phyloP scores from a whole-genome alignment of 2,797 vertebrate genomes.

The Enteromius viviparus region DNA sequence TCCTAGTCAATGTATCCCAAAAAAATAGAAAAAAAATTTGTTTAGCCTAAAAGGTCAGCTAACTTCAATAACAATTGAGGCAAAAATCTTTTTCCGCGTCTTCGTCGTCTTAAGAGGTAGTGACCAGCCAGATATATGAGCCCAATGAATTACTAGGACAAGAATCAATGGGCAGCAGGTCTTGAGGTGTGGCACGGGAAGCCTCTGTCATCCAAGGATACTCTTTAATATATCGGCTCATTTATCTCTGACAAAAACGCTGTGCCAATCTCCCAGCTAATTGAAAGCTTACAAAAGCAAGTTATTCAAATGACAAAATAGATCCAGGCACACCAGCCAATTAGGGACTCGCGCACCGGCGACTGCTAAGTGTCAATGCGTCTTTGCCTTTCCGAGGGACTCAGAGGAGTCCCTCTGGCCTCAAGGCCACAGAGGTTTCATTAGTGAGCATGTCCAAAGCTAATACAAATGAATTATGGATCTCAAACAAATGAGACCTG shows the following conservation, averaged over 20 bases:
- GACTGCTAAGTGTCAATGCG: conserved; percentile 46
- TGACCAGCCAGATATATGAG: conserved; percentile 79
- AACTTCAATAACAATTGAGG: conserved; percentile 79
- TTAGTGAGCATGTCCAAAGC: conserved; percentile 55
- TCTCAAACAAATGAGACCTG: conserved; percentile 59
- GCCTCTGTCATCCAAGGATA: conserved; percentile 82
- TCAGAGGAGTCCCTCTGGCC: conserved; percentile 40
- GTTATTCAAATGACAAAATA: conserved; percentile 84
- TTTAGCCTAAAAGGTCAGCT: conserved; percentile 80
- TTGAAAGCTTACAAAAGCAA: conserved; percentile 83
- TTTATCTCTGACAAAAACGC: conserved; percentile 79
- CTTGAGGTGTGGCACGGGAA: conserved; percentile 80
- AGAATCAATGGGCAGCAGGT: conserved; percentile 82
- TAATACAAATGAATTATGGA: conserved; percentile 63
- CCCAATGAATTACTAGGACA: conserved; percentile 79
- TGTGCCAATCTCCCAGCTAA: conserved; percentile 77
- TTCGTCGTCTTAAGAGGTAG: conserved; percentile 72
- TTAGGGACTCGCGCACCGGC: conserved; percentile 39
- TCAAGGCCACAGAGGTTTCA: conserved; percentile 56
- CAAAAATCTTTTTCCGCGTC: conserved; percentile 76
- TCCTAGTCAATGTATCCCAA: not conserved
- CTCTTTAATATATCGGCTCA: conserved; percentile 82
- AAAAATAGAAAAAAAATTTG: conserved; percentile 37
- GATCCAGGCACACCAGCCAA: conserved; percentile 69
- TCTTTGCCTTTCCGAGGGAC: conserved; percentile 51